Conservation (phyloP, 2,113 vertebrate species). For the Kryptolebias marmoratus region DNA sequence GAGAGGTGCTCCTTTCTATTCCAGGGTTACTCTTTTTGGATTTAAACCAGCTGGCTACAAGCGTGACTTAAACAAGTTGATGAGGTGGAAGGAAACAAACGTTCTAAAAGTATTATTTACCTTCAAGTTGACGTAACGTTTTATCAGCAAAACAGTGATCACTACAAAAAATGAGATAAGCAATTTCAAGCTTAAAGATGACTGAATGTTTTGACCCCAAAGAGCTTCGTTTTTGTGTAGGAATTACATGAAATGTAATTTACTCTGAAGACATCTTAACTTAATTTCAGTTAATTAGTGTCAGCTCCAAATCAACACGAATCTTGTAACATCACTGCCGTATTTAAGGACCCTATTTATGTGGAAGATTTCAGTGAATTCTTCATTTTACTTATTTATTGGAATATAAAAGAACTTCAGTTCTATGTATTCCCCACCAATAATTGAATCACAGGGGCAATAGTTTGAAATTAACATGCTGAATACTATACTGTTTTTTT, state of each 20-base stretch:
- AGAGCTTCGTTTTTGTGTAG: constrained; percentile 18
- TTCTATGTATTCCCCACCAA: constrained; percentile 43
- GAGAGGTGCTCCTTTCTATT: constrained; percentile 20
- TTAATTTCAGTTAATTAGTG: constrained; percentile 65
- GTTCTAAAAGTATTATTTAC: constrained; percentile 13
- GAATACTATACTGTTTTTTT: constrained; percentile 36
- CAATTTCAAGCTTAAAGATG: constrained; percentile 34
- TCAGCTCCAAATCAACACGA: constrained; percentile 46
- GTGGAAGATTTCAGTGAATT: constrained; percentile 54
- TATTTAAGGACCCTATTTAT: constrained; percentile 80
- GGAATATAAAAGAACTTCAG: constrained; percentile 36
- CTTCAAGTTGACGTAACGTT: constrained; percentile 40
- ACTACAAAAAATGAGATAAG: constrained; percentile 48
- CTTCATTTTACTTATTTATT: constrained; percentile 80
- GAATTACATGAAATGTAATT: constrained; percentile 52
- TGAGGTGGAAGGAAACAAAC: constrained; percentile 14
- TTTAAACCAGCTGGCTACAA: constrained; percentile 22
- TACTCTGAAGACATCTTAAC: constrained; percentile 30
- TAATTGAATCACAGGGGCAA: constrained; percentile 57
- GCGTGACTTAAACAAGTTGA: constrained; percentile 9
- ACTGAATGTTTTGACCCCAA: constrained; percentile 3
- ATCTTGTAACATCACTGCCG: constrained; percentile 45
- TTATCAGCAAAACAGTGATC: constrained; percentile 53
- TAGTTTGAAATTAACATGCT: constrained; percentile 46
- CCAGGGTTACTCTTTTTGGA: constrained; percentile 40